Conservation (phyloP, 2,888 invertebrate genomes). For the Stomorhina lunata region DNA sequence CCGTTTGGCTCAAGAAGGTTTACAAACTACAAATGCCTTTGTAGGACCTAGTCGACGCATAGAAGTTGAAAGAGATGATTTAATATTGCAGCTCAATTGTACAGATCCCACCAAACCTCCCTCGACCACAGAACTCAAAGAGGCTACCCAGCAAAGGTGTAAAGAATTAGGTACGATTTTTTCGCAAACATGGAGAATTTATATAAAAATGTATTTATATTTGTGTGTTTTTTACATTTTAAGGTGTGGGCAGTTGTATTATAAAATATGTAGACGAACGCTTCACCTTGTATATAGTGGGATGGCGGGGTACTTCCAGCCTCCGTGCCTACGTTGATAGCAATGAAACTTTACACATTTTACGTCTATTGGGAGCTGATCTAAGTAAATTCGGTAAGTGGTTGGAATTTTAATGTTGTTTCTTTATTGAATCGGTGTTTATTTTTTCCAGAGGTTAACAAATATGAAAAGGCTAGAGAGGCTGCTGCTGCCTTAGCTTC, state of each 20-base stretch:
- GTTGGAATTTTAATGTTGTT: not conserved
- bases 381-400: constrained; percentile 89
- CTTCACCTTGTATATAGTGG: constrained; percentile 87
- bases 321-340: constrained; percentile 93
- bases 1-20: constrained; percentile 93
- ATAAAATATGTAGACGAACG: constrained; percentile 83
- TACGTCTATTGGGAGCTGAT: constrained; percentile 92
- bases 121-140: constrained; percentile 85
- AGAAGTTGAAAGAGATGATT: constrained; percentile 86
- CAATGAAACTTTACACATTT: constrained; percentile 91
- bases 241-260: constrained; percentile 87
- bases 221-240: not conserved
- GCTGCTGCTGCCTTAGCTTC: constrained; percentile 70
- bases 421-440: no score
- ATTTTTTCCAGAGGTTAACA: constrained; percentile 78
- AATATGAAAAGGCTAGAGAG: constrained; percentile 84
- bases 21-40: constrained; percentile 86
- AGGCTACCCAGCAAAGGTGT: constrained; percentile 85
- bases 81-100: constrained; percentile 88
- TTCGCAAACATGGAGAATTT: not conserved
- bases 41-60: constrained; percentile 86
- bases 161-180: constrained; percentile 84
- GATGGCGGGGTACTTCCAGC: constrained; percentile 94
- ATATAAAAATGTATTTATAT: not conserved
- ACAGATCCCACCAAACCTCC: constrained; percentile 90